Evolutionary conservation across 1,140 invertebrate genomes (phyloP).

Genomic region (Zophobas morio): DNA sequence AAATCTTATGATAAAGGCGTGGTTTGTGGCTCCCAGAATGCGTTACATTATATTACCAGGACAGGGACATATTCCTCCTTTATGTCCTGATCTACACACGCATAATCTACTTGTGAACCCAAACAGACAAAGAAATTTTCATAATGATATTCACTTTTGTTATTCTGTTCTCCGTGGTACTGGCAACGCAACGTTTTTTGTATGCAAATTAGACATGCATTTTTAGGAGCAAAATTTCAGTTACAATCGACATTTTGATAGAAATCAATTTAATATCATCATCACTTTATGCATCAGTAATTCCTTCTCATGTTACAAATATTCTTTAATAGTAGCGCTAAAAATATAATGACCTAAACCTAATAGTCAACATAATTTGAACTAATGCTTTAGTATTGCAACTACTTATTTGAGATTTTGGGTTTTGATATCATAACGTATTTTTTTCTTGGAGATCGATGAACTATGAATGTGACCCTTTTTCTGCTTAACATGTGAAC

Average conservation of each 20-base stretch:
- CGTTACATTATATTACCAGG: conserved; percentile 48
- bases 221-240: conserved; percentile 6
- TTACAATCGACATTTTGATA: not conserved
- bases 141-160: conserved; percentile 46
- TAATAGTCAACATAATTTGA: no score
- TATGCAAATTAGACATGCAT: conserved; percentile 28
- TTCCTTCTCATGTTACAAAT: no score
- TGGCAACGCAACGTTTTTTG: conserved; percentile 24
- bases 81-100: conserved; percentile 46
- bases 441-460: no score
- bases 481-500: no score
- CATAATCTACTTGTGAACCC: conserved; percentile 47
- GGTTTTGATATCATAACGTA: no score
- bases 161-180: conserved; percentile 14
- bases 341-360: no score
- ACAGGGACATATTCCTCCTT: conserved; percentile 49
- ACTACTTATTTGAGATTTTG: no score
- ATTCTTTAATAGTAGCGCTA: no score
- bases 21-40: conserved; percentile 44
- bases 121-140: conserved; percentile 48
- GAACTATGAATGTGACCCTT: no score
- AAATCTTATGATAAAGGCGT: conserved; percentile 53
- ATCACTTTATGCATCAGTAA: no score
- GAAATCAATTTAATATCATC: not conserved
- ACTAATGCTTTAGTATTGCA: no score